These are phyloP conservation scores for Rhynchophorus ferrugineus DNA, from an alignment of 1,140 invertebrate genomes.

Conservation along the genomic window DNA sequence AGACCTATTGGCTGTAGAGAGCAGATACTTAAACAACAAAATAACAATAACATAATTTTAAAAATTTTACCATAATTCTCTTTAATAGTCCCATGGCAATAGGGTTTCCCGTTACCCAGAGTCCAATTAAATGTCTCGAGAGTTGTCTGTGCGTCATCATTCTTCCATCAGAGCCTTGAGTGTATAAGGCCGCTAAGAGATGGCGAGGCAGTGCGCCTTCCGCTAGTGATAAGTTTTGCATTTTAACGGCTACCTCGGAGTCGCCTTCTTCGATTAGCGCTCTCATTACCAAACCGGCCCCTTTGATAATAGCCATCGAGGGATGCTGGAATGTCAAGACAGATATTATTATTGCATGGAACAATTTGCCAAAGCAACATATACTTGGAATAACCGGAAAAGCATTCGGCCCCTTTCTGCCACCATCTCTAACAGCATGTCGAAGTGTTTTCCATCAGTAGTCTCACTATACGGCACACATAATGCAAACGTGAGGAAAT, in stretches of 20 bases:
- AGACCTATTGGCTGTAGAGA: constrained; percentile 73
- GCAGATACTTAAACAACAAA: too few species aligned
- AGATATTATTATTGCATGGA: background rate
- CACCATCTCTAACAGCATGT: constrained; percentile 88
- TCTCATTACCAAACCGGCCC: constrained; percentile 92
- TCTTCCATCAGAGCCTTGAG: constrained; percentile 65
- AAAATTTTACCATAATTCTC: constrained; percentile 77
- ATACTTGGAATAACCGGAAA: constrained; percentile 90
- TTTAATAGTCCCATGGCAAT: constrained; percentile 82
- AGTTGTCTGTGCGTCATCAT: constrained; percentile 82
- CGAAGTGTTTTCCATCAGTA: constrained; percentile 96
- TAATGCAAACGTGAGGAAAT: constrained; percentile 96
- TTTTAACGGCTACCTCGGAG: constrained; percentile 78
- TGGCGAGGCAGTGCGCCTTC: constrained; percentile 96
- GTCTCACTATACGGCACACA: constrained; percentile 99
- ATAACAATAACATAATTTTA: constrained; percentile 1
- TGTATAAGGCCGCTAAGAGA: constrained; percentile 85
- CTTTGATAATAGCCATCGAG: constrained; percentile 95
- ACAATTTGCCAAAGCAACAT: constrained; percentile 4
- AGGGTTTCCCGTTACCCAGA: constrained; percentile 96
- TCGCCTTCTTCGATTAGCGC: constrained; percentile 97
- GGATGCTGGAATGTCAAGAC: constrained; percentile 64
- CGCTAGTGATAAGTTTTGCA: constrained; percentile 93
- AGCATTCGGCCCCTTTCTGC: constrained; percentile 82
- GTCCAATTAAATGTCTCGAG: constrained; percentile 88